These are phyloP conservation scores for Buphagus erythrorhynchus DNA, from an alignment of 2,797 vertebrate genomes.

Conservation along the genomic window DNA sequence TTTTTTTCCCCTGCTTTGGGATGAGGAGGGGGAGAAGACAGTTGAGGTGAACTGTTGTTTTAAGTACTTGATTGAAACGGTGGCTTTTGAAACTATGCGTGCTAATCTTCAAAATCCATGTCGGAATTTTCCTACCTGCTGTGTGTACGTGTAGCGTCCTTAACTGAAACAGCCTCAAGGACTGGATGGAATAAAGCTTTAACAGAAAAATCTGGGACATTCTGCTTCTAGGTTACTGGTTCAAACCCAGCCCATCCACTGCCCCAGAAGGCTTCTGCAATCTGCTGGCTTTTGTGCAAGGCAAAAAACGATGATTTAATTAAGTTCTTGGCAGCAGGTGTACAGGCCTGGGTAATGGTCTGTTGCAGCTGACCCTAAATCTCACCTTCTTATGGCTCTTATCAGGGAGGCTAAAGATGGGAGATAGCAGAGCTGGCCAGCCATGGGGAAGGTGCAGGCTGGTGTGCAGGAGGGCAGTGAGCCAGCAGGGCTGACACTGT, in stretches of 20 bases:
- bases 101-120: slow-evolving; percentile 21
- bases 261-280: background rate
- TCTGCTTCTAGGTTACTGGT: background rate
- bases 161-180: background rate
- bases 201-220: background rate
- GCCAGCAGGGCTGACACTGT: background rate
- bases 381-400: background rate
- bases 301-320: background rate
- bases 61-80: background rate
- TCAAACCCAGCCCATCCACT: background rate
- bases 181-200: background rate
- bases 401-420: background rate
- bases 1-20: accelerated
- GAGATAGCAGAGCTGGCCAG: accelerated
- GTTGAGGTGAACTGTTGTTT: slow-evolving; percentile 14
- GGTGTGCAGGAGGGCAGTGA: accelerated
- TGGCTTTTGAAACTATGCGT: background rate
- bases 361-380: background rate
- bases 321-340: background rate
- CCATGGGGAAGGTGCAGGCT: accelerated
- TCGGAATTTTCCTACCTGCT: slow-evolving; percentile 31
- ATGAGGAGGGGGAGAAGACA: background rate
- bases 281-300: background rate
- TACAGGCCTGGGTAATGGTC: background rate
- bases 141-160: background rate